phyloP scores from a whole-genome alignment of 1,140 invertebrate species.

The Linepithema humile region DNA sequence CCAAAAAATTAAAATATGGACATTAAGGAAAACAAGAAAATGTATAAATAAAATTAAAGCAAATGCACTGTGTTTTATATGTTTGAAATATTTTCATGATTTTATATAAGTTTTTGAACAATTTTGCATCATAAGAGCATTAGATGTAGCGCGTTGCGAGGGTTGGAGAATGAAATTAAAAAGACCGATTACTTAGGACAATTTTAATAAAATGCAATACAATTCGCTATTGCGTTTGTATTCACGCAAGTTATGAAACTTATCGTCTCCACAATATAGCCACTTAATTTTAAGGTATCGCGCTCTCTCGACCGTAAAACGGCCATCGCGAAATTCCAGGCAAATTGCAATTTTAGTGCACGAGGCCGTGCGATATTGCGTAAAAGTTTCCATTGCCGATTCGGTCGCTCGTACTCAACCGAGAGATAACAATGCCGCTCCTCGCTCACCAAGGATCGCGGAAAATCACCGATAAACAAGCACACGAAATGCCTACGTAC shows the following conservation, averaged over 20 bases:
- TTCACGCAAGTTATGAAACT: slow-evolving; percentile 49
- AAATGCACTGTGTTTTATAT: not conserved
- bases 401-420: slow-evolving; percentile 27
- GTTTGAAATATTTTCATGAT: not conserved
- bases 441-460: slow-evolving; percentile 23
- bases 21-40: not conserved
- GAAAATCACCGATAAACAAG: slow-evolving; percentile 42
- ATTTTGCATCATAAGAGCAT: not conserved
- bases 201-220: slow-evolving; percentile 47
- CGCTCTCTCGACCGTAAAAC: slow-evolving; percentile 42
- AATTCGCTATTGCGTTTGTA: slow-evolving; percentile 18
- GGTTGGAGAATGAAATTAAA: slow-evolving; percentile 43
- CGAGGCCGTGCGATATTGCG: slow-evolving; percentile 36
- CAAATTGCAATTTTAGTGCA: slow-evolving; percentile 51
- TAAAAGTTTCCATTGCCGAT: slow-evolving; percentile 31
- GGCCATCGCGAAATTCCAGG: slow-evolving; percentile 49
- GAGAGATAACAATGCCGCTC: slow-evolving; percentile 38
- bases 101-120: not conserved
- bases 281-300: slow-evolving; percentile 50
- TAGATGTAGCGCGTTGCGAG: not conserved
- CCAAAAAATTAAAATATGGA: not conserved
- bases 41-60: not conserved
- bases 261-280: slow-evolving; percentile 18
- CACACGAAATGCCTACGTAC: not conserved
- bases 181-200: slow-evolving; percentile 36